A percentile compares a stretch with the other conserved stretches of the same genome.
phyloP scores from a whole-genome alignment of 2,797 vertebrate genomes.

The Clamator glandarius region DNA sequence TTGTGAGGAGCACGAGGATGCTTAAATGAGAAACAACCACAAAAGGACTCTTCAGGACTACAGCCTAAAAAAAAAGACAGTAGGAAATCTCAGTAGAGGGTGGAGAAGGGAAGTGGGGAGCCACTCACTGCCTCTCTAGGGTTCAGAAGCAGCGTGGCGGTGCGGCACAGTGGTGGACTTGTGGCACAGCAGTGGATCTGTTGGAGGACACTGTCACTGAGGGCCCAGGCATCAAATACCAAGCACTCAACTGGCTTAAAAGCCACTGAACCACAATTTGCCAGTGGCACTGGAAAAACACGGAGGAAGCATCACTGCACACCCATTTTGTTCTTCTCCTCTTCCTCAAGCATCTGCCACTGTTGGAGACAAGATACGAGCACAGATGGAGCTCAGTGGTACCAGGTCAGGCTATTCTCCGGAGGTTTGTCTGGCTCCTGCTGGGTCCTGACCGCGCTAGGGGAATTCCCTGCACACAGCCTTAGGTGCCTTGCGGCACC shows the following conservation, averaged over 20 bases:
- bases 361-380: not conserved
- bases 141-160: no score
- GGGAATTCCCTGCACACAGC: not conserved
- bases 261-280: rapidly evolving
- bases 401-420: not conserved
- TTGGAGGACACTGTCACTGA: not conserved
- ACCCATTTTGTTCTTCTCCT: not conserved
- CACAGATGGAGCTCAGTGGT: not conserved
- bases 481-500: not conserved
- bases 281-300: not conserved
- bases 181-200: rapidly evolving
- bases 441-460: rapidly evolving
- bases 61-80: not conserved
- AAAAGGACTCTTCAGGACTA: not conserved
- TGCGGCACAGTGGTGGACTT: no score
- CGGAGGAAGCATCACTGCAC: not conserved
- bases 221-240: not conserved
- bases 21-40: not conserved
- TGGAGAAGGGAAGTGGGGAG: not conserved
- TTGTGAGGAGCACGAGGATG: not conserved
- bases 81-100: not conserved
- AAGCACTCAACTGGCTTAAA: not conserved
- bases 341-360: not conserved
- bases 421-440: not conserved
- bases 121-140: not conserved